These are phyloP conservation scores for Arvicanthis niloticus DNA, from an alignment of 2,113 vertebrate genomes.

Conservation along the genomic window DNA sequence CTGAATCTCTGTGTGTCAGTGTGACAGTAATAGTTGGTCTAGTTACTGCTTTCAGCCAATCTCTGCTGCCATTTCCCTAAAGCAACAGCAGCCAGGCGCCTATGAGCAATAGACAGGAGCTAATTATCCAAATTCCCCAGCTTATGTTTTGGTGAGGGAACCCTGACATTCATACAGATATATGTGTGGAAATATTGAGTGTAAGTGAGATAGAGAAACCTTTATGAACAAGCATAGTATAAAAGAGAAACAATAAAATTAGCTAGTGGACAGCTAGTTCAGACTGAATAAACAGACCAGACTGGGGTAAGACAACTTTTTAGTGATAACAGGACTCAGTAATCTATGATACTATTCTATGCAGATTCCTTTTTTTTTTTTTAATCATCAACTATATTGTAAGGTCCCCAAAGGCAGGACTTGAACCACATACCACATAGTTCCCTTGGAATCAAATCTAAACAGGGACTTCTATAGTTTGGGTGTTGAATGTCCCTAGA, in stretches of 20 bases:
- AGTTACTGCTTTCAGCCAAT: neutral
- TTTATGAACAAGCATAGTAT: slow-evolving; percentile 20
- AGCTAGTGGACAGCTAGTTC: neutral
- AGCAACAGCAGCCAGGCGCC: neutral
- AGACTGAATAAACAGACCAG: neutral
- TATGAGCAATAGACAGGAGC: neutral
- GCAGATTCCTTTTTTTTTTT: neutral
- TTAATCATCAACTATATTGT: neutral
- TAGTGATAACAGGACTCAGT: neutral
- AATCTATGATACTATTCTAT: neutral
- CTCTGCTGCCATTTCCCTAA: neutral
- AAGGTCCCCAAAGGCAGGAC: neutral
- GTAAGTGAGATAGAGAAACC: neutral
- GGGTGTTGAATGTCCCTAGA: neutral
- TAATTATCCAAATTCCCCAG: neutral
- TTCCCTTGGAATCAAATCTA: neutral
- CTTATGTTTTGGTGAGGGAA: neutral
- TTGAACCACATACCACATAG: neutral
- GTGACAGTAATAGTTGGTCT: neutral
- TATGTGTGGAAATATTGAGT: neutral
- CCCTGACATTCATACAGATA: neutral
- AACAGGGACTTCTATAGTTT: neutral
- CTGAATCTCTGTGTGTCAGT: neutral
- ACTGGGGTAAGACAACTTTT: neutral
- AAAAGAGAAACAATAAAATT: slow-evolving; percentile 34